Evolutionary conservation across 2,888 invertebrate species (phyloP).

Genomic region (Lucinisca nassula): DNA sequence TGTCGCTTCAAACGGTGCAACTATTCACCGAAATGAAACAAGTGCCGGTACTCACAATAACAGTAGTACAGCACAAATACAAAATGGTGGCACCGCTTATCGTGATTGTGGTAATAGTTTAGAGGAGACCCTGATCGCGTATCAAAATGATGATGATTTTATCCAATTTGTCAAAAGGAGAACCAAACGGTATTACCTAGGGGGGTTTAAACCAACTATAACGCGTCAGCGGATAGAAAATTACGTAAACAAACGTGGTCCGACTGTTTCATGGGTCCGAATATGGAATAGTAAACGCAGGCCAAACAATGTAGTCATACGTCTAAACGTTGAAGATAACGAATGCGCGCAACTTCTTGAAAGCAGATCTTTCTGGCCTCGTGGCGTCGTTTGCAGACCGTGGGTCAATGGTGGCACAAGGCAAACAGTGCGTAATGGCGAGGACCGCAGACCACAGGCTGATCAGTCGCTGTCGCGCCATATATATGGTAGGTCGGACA

Average conservation of each 20-base stretch:
- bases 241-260: not conserved
- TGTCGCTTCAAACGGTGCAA: not conserved
- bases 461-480: too few relatives aligned
- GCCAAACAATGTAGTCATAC: not conserved
- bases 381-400: not conserved
- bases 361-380: not conserved
- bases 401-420: not conserved
- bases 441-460: too few relatives aligned
- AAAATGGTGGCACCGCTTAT: not conserved
- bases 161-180: not conserved
- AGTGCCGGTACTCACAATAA: not conserved
- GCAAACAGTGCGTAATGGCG: not conserved
- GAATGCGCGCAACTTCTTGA: not conserved
- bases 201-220: slow-evolving; percentile 1
- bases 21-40: not conserved
- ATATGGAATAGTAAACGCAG: not conserved
- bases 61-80: not conserved
- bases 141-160: not conserved
- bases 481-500: not conserved
- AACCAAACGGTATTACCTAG: not conserved
- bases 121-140: not conserved
- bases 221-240: not conserved
- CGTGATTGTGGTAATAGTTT: not conserved
- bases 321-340: not conserved
- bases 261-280: not conserved